phyloP scores from a whole-genome alignment of 2,113 vertebrate genomes.

The Neolamprologus cancellatus region DNA sequence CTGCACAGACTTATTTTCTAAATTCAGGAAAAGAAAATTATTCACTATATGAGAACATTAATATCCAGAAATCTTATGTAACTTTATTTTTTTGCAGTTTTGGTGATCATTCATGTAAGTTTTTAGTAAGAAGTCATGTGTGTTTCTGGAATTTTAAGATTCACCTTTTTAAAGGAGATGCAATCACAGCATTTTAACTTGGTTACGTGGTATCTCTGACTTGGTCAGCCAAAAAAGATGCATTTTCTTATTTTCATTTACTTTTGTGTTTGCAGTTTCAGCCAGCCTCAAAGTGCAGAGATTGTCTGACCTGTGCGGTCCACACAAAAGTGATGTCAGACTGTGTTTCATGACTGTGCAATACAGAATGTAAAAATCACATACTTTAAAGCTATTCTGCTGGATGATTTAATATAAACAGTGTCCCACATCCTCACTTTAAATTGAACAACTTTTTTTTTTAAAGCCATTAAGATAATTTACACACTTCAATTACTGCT shows the following conservation, averaged over 20 bases:
- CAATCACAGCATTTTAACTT: not conserved
- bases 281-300: not conserved
- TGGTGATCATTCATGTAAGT: not conserved
- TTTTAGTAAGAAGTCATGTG: not conserved
- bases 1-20: not conserved
- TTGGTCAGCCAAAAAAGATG: not conserved
- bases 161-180: not conserved
- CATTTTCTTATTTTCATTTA: not conserved
- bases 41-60: not conserved
- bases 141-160: not conserved
- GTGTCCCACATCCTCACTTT: not conserved
- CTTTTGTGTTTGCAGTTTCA: not conserved
- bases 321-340: not conserved
- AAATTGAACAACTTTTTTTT: conserved; percentile 15
- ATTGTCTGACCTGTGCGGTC: not conserved
- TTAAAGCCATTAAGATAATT: conserved; percentile 11
- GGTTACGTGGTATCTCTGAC: not conserved
- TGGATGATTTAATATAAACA: not conserved
- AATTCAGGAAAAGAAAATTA: not conserved
- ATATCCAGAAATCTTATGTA: not conserved
- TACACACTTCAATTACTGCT: not conserved
- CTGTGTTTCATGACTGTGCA: not conserved
- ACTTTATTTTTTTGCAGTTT: not conserved
- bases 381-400: not conserved
- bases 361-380: not conserved